Percentiles rank a stretch among this genome's conserved stretches.
Evolutionary conservation across 2,113 vertebrate species (phyloP).

Genomic region (Phyllostomus discolor): DNA sequence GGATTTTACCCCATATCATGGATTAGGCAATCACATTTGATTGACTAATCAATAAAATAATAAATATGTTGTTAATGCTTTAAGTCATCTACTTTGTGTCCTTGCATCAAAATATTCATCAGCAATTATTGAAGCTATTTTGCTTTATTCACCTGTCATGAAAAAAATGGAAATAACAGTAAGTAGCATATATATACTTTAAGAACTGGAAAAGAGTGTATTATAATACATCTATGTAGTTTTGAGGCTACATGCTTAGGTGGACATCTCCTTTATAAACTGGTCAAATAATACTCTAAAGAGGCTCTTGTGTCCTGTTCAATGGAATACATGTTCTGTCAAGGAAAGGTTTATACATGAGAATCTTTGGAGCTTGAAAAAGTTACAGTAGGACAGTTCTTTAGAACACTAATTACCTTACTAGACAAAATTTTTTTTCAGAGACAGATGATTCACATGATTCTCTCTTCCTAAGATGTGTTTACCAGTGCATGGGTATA

Average conservation of each 20-base stretch:
- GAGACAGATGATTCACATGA: background rate
- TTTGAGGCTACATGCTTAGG: background rate
- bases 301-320: slow-evolving; percentile 18
- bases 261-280: slow-evolving; percentile 2
- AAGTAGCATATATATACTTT: background rate
- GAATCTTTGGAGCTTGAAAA: background rate
- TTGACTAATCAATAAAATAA: background rate
- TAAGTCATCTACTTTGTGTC: slow-evolving; percentile 25
- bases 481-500: background rate
- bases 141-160: slow-evolving; percentile 24
- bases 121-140: background rate
- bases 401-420: background rate
- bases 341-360: background rate
- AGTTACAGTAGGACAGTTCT: background rate
- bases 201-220: background rate
- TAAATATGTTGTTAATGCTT: background rate
- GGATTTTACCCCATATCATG: slow-evolving; percentile 20
- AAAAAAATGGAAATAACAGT: background rate
- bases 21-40: background rate
- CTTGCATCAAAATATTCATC: background rate
- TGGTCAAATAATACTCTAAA: slow-evolving; percentile 42
- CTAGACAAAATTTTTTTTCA: background rate
- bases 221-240: background rate
- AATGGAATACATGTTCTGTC: background rate
- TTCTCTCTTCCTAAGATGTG: background rate